Conservation (phyloP, 2,888 invertebrate genomes). For the Thymelicus sylvestris region DNA sequence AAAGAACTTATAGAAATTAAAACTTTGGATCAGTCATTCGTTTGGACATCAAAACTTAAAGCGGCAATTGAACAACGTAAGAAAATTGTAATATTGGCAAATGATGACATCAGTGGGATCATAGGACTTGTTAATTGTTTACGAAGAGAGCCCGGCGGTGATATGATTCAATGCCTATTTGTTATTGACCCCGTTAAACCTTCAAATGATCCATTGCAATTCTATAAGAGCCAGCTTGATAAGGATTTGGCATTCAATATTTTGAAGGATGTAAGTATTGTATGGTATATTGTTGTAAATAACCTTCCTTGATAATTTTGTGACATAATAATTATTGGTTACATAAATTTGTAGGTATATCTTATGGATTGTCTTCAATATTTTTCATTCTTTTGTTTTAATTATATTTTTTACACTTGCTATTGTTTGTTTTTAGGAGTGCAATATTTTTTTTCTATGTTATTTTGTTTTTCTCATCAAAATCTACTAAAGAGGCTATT, state of each 20-base stretch:
- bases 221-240: slow-evolving; percentile 23
- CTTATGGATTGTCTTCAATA: too few species aligned
- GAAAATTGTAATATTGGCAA: slow-evolving; percentile 8
- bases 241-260: slow-evolving; percentile 28
- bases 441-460: too few species aligned
- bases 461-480: too few species aligned
- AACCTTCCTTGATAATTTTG: too few species aligned
- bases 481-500: too few species aligned
- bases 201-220: slow-evolving; percentile 11
- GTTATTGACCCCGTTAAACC: neutral
- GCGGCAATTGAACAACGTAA: neutral
- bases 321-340: too few species aligned
- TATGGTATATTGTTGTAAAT: neutral
- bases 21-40: neutral
- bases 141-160: slow-evolving; percentile 5
- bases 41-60: slow-evolving; percentile 7
- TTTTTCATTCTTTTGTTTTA: too few species aligned
- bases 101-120: slow-evolving; percentile 14
- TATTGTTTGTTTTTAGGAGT: too few species aligned
- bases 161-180: neutral
- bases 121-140: slow-evolving; percentile 25
- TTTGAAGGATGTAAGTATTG: slow-evolving; percentile 23
- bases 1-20: slow-evolving; percentile 6
- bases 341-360: too few species aligned
- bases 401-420: too few species aligned